These are phyloP conservation scores for Remorina albescens DNA, from an alignment of 2,797 vertebrate species.

Conservation along the genomic window DNA sequence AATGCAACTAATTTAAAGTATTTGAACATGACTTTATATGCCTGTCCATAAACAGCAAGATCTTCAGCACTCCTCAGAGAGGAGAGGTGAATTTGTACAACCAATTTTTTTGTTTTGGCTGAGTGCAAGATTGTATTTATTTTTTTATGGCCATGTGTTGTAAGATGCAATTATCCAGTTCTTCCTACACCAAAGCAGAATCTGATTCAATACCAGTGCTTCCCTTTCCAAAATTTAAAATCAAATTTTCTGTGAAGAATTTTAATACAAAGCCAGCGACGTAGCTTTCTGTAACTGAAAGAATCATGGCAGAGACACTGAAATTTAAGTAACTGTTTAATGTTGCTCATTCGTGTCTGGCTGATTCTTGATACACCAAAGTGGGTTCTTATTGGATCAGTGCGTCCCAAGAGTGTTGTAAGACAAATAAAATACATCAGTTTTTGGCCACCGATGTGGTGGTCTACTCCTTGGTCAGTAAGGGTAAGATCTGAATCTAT, in stretches of 20 bases:
- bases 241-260: not conserved
- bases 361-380: not conserved
- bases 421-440: conserved; percentile 6
- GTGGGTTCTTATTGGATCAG: not conserved
- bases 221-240: conserved; percentile 2
- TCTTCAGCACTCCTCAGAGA: not conserved
- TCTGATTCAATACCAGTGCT: not conserved
- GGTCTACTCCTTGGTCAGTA: not conserved
- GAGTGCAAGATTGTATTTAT: conserved; percentile 8
- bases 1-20: not conserved
- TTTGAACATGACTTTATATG: not conserved
- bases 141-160: conserved; percentile 10
- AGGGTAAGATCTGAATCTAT: not conserved
- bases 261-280: not conserved
- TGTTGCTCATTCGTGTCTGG: not conserved
- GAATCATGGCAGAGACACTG: not conserved
- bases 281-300: not conserved
- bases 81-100: not conserved
- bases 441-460: not conserved
- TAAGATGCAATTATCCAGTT: not conserved
- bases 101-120: not conserved
- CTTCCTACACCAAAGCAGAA: not conserved
- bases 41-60: not conserved
- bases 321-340: not conserved
- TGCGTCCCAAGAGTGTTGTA: conserved; percentile 12